These are phyloP conservation scores for Tachycineta bicolor DNA, from an alignment of 2,113 vertebrate species.

Conservation along the genomic window DNA sequence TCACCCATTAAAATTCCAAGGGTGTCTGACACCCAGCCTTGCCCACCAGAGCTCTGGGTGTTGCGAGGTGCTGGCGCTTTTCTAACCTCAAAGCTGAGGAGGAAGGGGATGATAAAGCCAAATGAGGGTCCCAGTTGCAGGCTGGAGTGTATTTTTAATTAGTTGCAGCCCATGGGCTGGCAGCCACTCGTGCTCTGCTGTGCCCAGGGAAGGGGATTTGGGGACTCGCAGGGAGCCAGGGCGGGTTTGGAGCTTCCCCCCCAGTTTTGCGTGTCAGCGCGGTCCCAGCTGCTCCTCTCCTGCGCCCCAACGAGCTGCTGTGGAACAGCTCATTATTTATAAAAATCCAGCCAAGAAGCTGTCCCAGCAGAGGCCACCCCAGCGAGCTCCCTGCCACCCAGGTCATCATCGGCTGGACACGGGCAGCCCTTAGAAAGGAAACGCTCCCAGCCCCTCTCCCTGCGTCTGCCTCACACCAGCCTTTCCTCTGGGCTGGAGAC, in stretches of 20 bases:
- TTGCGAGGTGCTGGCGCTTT: fast-evolving
- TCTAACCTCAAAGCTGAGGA: neutral
- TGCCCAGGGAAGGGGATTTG: neutral
- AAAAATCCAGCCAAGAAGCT: neutral
- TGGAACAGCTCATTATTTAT: neutral
- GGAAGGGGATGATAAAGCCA: neutral
- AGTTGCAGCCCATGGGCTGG: neutral
- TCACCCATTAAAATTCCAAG: neutral
- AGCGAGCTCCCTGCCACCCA: neutral
- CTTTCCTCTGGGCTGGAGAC: neutral
- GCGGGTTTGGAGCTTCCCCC: neutral
- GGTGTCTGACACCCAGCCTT: neutral
- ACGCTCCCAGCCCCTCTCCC: neutral
- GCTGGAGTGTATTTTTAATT: neutral
- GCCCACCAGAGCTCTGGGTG: neutral
- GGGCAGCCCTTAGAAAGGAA: neutral
- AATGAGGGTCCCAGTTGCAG: neutral
- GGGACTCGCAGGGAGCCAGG: neutral
- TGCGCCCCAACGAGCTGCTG: neutral
- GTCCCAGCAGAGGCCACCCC: neutral
- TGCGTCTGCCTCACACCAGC: neutral
- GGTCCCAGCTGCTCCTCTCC: neutral
- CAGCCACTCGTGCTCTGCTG: neutral
- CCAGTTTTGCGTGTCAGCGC: fast-evolving
- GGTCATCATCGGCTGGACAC: neutral